phyloP scores from a whole-genome alignment of 2,113 vertebrate species.

The Gnathonemus longibarbis region DNA sequence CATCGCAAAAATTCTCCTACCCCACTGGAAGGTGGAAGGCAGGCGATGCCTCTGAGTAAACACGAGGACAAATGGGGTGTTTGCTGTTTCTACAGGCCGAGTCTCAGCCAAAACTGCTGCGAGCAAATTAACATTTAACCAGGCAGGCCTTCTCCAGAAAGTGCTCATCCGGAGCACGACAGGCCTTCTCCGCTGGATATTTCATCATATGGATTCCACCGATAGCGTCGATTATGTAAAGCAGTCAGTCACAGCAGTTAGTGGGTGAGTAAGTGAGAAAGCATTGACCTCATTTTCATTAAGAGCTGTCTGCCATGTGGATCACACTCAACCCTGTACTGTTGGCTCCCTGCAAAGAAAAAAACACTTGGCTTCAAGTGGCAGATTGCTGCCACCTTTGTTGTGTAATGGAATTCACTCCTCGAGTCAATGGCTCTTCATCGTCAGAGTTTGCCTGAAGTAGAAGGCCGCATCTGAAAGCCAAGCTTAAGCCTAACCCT shows the following conservation, averaged over 20 bases:
- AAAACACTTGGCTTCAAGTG: neutral
- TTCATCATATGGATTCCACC: neutral
- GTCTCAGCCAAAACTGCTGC: constrained; percentile 4
- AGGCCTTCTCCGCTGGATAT: neutral
- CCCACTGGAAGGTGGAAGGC: neutral
- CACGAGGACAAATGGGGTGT: neutral
- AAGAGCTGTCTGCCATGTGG: neutral
- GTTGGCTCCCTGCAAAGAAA: neutral
- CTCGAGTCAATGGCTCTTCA: neutral
- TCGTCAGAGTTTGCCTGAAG: neutral
- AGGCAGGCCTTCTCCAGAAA: neutral
- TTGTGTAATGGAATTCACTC: neutral
- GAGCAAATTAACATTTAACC: constrained; percentile 10
- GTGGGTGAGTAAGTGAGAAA: neutral
- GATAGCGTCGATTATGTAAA: neutral
- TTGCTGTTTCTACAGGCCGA: constrained; percentile 11
- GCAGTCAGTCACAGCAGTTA: neutral
- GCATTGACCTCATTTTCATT: neutral
- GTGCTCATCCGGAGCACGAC: neutral
- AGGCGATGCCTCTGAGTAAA: constrained; percentile 11
- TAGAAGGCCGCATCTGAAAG: neutral
- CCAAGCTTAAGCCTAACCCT: neutral
- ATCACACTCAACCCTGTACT: neutral
- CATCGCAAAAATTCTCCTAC: neutral
- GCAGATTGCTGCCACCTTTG: neutral